Base-by-base conservation (phyloP, 2,113 vertebrate species). In the Smithornis capensis region DNA sequence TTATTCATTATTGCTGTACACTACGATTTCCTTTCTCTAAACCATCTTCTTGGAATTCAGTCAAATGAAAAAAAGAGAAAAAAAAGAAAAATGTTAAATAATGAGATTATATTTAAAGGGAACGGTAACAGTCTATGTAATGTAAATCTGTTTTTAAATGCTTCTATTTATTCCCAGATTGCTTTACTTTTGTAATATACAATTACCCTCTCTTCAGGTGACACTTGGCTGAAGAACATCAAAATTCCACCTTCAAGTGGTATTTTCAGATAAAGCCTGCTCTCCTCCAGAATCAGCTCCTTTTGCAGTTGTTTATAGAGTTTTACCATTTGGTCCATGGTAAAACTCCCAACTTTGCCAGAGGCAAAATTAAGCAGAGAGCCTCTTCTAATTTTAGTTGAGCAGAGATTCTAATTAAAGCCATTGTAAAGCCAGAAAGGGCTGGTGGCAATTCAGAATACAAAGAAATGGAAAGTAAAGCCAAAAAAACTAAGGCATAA, bases 121-220 rank as follows among this genome's bases (percentile, higher is more conserved):
- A 92, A 64, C 2, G 28, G 5, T 73, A 52, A 71, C 71, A 83
- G 53, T 55, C 42, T 22, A 21, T 74, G 77, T 79, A 89, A 92
- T 7, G 12, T 64, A 81, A 67, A 94, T 18, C 49, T 86, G 63
- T 27, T 94, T 94, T 79, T 2, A 31, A 35, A 45, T 52, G 69
- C 78, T 97, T 86, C 67, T 59, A 73, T 82, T 88, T 89, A 74
- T 90, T 96, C 63, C 59, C 81, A 96, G 52, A 79, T 90, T 50
- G 64, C 49, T 87, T 87, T 85, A 53, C 35, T 69, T 94, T 73
- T 70, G 31, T 79, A 88, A 76, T 33, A 47, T 22, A 82, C 37
- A 80, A 65, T 89, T 85, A 91, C 47, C 77, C 92, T 96, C 81
- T 83, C 84, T 81, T 78, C 74, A 90, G 94, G 76, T 84, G 88